Evolutionary conservation across 2,113 vertebrate genomes (phyloP), one percentile per base, ranked within the genome.

Genomic region (Rhinolophus sinicus): DNA sequence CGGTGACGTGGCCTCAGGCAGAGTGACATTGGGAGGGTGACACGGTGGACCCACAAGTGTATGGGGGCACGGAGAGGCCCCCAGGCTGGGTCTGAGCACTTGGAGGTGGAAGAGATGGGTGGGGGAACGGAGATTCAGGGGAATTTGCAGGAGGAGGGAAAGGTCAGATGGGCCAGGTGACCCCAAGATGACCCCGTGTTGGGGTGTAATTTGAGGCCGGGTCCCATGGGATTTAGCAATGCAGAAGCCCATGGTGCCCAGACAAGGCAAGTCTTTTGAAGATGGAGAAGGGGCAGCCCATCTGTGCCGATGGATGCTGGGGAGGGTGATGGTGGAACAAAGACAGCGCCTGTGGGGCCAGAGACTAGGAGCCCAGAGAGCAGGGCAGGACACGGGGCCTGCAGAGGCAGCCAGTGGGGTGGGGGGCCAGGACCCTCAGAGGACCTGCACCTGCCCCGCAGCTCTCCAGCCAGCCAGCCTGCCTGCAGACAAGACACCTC

Each of bases 1-100:
- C 33, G 19, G 56, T 0, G 16, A 35, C 0, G 1, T 2, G 6
- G 24, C 54, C 56, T n/a, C 7, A 0, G 30, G 58, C 35, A 47
- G 35, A 33, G n/a, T 12, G 58, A 33, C 4, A 11, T 15, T 15
- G 21, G 69, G 38, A 18, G 19, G 44, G 19, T 22, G 80, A 64
- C 44, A 18, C 2, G 1, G 54, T 5, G 0, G 69, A 18, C 40
- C 15, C 50, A 30, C 44, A 8, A 65, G 76, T 30, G 9, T n/a
- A 44, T 38, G 22, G 9, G n/a, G 40, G 13, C 33, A 5, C 8
- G 26, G 54, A 10, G 40, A 40, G n/a, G 0, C 10, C 33, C 56
- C 26, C 1, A 5, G 12, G 56, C 65, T 50, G 40, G 38, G 40
- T 7, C 35, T 44, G 35, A 30, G 56, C 44, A 26, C 56, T 1